These are phyloP conservation scores for Clavelina lepadiformis DNA, from an alignment of 23 tunicate genomes.

Conservation along the genomic window DNA sequence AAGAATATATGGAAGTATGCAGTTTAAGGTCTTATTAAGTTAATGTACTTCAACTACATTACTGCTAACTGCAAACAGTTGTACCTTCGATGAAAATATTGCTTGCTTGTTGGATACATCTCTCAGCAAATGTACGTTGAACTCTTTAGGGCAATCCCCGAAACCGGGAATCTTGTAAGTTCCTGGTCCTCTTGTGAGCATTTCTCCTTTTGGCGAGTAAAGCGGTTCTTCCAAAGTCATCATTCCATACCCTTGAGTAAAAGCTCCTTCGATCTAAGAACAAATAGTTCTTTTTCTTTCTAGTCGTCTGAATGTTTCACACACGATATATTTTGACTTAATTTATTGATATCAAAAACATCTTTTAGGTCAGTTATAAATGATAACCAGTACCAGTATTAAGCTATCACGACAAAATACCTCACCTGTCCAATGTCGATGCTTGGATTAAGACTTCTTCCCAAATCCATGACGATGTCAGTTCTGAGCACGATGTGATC, in stretches of 20 bases:
- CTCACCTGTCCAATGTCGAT: constrained; percentile 88
- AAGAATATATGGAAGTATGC: neutral
- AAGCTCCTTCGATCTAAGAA: constrained; percentile 83
- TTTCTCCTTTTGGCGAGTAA: constrained; percentile 44
- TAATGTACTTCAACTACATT: too few relatives aligned
- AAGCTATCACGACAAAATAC: too few relatives aligned
- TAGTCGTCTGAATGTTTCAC: too few relatives aligned
- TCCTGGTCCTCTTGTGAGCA: constrained; percentile 82
- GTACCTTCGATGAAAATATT: constrained; percentile 68
- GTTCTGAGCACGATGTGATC: constrained; percentile 59
- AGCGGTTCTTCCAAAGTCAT: constrained; percentile 75
- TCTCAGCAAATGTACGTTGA: constrained; percentile 73
- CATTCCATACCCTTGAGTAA: constrained; percentile 84
- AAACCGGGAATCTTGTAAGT: constrained; percentile 93
- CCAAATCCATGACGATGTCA: constrained; percentile 91
- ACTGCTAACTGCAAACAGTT: too few relatives aligned
- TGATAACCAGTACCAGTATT: too few relatives aligned
- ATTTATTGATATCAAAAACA: too few relatives aligned
- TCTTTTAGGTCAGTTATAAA: too few relatives aligned
- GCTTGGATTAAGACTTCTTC: constrained; percentile 81
- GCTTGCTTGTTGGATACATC: constrained; percentile 47
- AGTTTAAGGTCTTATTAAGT: neutral
- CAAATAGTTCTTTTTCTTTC: too few relatives aligned
- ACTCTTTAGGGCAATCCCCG: constrained; percentile 71
- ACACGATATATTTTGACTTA: too few relatives aligned